Evolutionary conservation across 2,888 invertebrate species (phyloP), one percentile per base, ranked within the genome.

Genomic region (Corythucha ciliata): DNA sequence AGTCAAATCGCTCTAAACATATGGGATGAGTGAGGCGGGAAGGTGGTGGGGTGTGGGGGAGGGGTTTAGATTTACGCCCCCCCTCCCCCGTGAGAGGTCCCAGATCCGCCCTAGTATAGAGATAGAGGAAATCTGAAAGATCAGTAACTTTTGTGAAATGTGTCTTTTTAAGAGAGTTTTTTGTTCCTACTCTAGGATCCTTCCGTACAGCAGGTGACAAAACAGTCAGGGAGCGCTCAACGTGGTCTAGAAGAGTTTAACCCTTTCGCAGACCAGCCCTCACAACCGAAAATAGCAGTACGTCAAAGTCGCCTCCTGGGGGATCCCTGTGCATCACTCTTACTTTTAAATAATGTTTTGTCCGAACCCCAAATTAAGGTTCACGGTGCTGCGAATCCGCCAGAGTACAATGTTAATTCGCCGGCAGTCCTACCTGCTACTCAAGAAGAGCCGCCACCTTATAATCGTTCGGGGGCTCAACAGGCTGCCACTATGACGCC

Each of bases 171-270:
- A 25, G 21, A 16, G 47, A 22, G 20, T 21, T 7, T 48, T 47
- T 47, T 32, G 34, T 52, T 8, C 52, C 18, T 53, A 18, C 72
- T 73, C 18, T 68, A 97, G 94, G 96, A 97, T 74, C 96, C 96
- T 34, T 79, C 93, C 48, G 88, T 96, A 54, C 87, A 88, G 70
- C 88, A 91, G 72, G 89, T 90, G 34, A 83, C 92, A 54, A 81
- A 76, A 64, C 80, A 79, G 68, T 75, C 81, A 52, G 78, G 76
- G 61, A 80, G 74, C 72, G 79, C 77, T 51, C 80, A 78, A 65
- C 76, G 76, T 65, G 83, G 86, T 42, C 76, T 94, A 48, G 93
- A 93, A 68, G 92, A 94, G 65, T 94, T 92, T 71, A 93, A 94
- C 72, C 94, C 94, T 24, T 96, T 96, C 70, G 89, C 87, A 60